Conservation (phyloP, 1,140 invertebrate species). For the Aradophagus sp. region DNA sequence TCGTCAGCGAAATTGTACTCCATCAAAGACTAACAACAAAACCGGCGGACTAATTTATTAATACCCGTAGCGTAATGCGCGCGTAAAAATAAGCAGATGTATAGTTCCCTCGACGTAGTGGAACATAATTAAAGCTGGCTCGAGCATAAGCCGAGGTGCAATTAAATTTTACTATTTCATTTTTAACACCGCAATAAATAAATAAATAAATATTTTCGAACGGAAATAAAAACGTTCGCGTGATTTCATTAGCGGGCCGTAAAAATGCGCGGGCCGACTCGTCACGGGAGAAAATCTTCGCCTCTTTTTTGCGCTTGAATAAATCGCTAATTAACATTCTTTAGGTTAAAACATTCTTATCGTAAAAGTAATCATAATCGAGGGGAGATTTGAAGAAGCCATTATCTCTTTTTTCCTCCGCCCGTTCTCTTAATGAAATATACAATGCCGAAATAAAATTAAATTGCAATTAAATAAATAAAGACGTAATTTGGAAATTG, state of each 20-base stretch:
- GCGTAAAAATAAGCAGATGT: conserved; percentile 24
- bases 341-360: conserved; percentile 12
- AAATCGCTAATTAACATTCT: conserved; percentile 38
- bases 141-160: conserved; percentile 23
- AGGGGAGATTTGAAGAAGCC: background rate
- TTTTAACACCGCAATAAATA: conserved; percentile 16
- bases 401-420: no score
- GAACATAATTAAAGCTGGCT: conserved; percentile 47
- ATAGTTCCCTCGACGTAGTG: conserved; percentile 17
- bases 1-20: no score
- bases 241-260: conserved; percentile 34
- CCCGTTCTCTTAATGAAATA: no score
- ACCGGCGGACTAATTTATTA: conserved; percentile 38
- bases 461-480: no score
- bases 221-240: conserved; percentile 29
- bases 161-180: conserved; percentile 51
- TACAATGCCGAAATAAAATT: no score
- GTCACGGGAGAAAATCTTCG: conserved; percentile 1
- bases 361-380: conserved; percentile 8
- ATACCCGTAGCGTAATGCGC: conserved; percentile 14
- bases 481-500: no score
- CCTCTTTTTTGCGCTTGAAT: conserved; percentile 5
- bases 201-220: conserved; percentile 30
- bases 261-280: conserved; percentile 20
- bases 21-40: conserved; percentile 24